Evolutionary conservation across 1,140 invertebrate species (phyloP), one percentile per base, ranked within the genome.

Genomic region (Stegodyphus dumicola): DNA sequence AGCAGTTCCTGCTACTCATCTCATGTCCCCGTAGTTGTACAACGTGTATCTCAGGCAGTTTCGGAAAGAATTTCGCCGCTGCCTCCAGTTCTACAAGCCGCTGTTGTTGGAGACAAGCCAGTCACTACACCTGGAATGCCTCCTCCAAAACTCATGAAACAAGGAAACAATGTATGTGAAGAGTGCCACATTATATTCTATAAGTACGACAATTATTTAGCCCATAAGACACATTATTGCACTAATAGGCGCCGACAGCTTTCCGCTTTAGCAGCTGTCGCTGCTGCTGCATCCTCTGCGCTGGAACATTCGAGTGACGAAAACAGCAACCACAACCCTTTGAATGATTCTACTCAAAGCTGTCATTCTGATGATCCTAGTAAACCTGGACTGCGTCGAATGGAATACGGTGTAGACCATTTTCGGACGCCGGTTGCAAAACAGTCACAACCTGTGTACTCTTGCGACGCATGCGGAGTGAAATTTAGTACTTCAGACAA

Each of bases 101-200:
- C 70, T 49, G n/a, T 18, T 51, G 7, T 10, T 17, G 66, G 6
- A 6, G 73, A 77, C 7, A 76, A 77, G 33, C 70, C 17, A 11
- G 17, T 7, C 2, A 11, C 65, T 4, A 9, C 52, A n/a, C 48
- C 66, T 6, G 60, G 74, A 13, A 77, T 89, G 66, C 88, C 88
- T 48, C 87, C 89, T 7, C 89, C 89, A 17, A 88, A 79, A 49
- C 60, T 78, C 53, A 75, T 75, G 76, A 90, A 88, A 71, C 93
- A 95, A 90, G 95, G 94, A 10, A 94, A 95, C 0, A 96, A 94
- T 33, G 97, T 96, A 90, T 99, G 97, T 91, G 94, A 96, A 88
- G 97, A 98, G 88, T 99, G 97, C 91, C 98, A 98, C 89, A 99
- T 99, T 79, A 96, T 98, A 0, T 99, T 99, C 88, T 98, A 96